These are phyloP conservation scores for Alethe castanea DNA, from an alignment of 2,113 vertebrate species.

Conservation along the genomic window DNA sequence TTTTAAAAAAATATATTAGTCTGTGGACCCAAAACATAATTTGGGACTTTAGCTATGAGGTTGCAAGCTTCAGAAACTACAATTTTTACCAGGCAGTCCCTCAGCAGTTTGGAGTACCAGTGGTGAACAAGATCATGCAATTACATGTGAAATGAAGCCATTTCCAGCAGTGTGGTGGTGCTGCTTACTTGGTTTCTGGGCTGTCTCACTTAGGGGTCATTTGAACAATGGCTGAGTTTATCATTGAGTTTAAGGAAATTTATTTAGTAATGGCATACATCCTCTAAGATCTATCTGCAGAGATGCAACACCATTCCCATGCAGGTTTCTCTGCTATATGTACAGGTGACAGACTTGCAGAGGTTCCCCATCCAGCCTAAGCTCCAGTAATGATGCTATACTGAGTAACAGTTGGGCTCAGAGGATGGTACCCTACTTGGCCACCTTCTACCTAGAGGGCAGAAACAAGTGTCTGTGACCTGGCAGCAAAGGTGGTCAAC, in stretches of 20 bases:
- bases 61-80: neutral
- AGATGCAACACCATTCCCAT: neutral
- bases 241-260: neutral
- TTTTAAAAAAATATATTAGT: neutral
- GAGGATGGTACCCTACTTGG: neutral
- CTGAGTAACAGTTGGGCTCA: neutral
- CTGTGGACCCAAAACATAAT: neutral
- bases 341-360: neutral
- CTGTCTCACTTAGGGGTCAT: neutral
- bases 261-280: neutral
- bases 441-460: neutral
- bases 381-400: neutral
- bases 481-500: neutral
- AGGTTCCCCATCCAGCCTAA: neutral
- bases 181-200: rapidly evolving
- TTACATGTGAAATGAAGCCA: neutral
- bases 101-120: neutral
- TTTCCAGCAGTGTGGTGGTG: neutral
- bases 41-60: neutral
- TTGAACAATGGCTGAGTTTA: neutral
- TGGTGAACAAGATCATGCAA: rapidly evolving
- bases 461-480: neutral
- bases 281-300: neutral
- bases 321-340: neutral
- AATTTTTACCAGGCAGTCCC: neutral